A percentile compares a stretch with the other conserved stretches of the same genome.
Evolutionary conservation across 2,888 invertebrate species (phyloP).

Genomic region (Cepaea hortensis): DNA sequence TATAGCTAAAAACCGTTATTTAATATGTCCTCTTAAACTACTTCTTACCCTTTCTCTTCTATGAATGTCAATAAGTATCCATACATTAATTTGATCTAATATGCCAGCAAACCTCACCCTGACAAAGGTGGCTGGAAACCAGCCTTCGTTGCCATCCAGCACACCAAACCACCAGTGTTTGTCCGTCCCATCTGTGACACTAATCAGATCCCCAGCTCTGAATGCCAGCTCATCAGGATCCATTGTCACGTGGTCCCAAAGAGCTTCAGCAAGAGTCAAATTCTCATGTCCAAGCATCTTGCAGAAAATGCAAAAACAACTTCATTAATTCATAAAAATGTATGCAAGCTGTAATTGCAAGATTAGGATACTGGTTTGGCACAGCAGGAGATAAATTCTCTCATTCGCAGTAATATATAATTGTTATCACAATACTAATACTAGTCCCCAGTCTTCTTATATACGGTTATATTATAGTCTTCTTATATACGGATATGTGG

Average conservation of each 20-base stretch:
- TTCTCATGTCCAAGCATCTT: slow-evolving; percentile 67
- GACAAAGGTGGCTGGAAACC: slow-evolving; percentile 91
- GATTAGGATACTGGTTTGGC: too few relatives aligned
- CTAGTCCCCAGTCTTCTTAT: too few relatives aligned
- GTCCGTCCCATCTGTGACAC: slow-evolving; percentile 83
- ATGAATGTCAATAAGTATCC: too few relatives aligned
- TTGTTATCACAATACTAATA: too few relatives aligned
- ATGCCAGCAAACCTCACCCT: slow-evolving; percentile 77
- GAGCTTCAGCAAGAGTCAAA: slow-evolving; percentile 81
- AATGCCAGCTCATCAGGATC: slow-evolving; percentile 85
- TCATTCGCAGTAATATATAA: too few relatives aligned
- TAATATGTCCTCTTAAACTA: too few relatives aligned
- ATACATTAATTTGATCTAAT: too few relatives aligned
- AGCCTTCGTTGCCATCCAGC: slow-evolving; percentile 81
- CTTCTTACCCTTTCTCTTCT: too few relatives aligned
- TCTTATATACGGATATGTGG: too few relatives aligned
- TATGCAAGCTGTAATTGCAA: not conserved
- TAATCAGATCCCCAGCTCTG: slow-evolving; percentile 84
- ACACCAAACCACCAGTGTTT: slow-evolving; percentile 89
- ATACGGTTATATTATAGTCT: too few relatives aligned
- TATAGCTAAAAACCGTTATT: too few relatives aligned
- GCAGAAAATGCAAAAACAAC: not conserved
- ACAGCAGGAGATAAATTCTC: too few relatives aligned
- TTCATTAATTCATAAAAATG: not conserved
- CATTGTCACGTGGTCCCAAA: slow-evolving; percentile 86